These are phyloP conservation scores for Nowickia ferox DNA, from an alignment of 2,888 invertebrate genomes.

Conservation along the genomic window DNA sequence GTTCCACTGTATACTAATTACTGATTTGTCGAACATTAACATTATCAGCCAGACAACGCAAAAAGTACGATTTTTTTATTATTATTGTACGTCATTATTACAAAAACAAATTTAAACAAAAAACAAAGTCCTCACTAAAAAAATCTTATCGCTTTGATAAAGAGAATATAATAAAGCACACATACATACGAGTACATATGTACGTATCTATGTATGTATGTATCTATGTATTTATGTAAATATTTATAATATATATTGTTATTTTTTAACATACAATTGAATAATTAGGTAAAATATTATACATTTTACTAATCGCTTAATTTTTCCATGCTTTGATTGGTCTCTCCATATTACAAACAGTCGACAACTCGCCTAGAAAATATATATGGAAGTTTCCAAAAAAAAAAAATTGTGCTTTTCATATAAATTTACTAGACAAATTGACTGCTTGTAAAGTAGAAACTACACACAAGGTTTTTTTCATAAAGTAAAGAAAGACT, in stretches of 20 bases:
- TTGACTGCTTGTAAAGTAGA: too few relatives aligned
- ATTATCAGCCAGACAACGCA: slow-evolving; percentile 32
- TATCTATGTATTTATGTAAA: neutral
- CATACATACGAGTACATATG: slow-evolving; percentile 14
- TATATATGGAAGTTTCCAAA: too few relatives aligned
- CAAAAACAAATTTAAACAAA: neutral
- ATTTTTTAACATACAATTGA: neutral
- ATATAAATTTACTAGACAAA: too few relatives aligned
- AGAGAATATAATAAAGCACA: neutral
- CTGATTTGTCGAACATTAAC: neutral
- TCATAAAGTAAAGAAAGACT: too few relatives aligned
- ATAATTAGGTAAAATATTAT: too few relatives aligned
- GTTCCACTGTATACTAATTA: neutral
- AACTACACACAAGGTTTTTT: too few relatives aligned
- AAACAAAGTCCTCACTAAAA: slow-evolving; percentile 5
- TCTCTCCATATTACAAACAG: too few relatives aligned
- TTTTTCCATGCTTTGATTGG: too few relatives aligned
- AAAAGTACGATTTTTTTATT: neutral
- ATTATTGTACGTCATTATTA: slow-evolving; percentile 3
- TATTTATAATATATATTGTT: neutral
- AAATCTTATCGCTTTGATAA: slow-evolving; percentile 16
- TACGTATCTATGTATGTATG: neutral
- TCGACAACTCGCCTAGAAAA: too few relatives aligned
- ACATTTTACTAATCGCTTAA: too few relatives aligned
- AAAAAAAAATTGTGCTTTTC: too few relatives aligned